Base-by-base conservation (phyloP, 2,113 vertebrate species). In the Corvus cornix region DNA sequence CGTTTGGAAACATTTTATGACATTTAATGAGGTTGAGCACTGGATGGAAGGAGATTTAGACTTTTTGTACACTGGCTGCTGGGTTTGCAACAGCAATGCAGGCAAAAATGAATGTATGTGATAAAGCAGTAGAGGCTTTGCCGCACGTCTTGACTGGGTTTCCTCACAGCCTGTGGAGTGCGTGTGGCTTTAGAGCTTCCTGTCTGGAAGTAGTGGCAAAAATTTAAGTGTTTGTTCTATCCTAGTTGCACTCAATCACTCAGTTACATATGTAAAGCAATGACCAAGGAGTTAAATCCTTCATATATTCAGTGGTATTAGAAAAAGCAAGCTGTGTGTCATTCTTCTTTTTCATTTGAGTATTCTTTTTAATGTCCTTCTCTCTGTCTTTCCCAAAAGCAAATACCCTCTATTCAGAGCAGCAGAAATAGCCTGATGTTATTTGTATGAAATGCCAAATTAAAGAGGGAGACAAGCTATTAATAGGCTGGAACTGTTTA, bases 1-100 rank as follows among this genome's bases (percentile, higher is more conserved):
- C 4, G 4, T 88, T 94, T 94, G 66, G 93, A 93, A 92, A 55
- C 64, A 51, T 94, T 96, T 94, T 89, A 68, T 95, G 92, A 90
- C 83, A 84, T 90, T 92, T 89, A 95, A 89, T 90, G 89, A 92
- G 86, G 86, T 86, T 43, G 77, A 84, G 66, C 74, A n/a, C 39
- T 92, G 28, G 26, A 20, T 55, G 58, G 72, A 90, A 64, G 52
- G 66, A 72, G 56, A 35, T 68, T 68, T 78, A 84, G 64, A 9
- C 22, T 70, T 58, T 58, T 74, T 1, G 0, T 26, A 2, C 41
- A 27, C 27, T 10, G 77, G 60, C 58, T 77, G 21, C 76, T 80
- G 55, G 39, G 43, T 35, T 70, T 77, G 72, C 51, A 74, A 30
- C 16, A 70, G 41, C 31, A 67, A 4, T 2, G 1, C 37, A 66